Percentiles rank a stretch among this genome's conserved stretches.
These are phyloP conservation scores for Aeoliscus strigatus DNA, from an alignment of 2,797 vertebrate species.

Conservation along the genomic window DNA sequence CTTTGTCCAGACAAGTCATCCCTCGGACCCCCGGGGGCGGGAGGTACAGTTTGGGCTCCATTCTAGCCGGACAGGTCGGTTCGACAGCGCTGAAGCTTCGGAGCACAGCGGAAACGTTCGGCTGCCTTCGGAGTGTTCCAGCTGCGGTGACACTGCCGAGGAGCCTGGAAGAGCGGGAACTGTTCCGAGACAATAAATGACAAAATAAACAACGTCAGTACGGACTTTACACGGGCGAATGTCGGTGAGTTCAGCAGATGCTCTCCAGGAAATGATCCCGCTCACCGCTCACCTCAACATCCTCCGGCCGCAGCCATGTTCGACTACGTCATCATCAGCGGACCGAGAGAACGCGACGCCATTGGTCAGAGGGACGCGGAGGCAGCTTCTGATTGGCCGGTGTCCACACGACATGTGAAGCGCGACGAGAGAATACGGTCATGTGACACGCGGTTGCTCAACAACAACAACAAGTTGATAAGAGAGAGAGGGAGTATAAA, in stretches of 20 bases:
- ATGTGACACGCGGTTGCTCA: conserved; percentile 28
- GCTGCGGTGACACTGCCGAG: conserved; percentile 35
- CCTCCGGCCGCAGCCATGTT: conserved; percentile 42
- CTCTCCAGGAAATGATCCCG: not conserved
- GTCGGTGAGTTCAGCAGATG: not conserved
- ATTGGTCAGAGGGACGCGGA: conserved; percentile 48
- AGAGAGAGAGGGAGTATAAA: conserved; percentile 13
- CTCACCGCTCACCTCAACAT: conserved; percentile 69
- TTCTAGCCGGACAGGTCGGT: conserved; percentile 20
- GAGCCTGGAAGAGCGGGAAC: conserved; percentile 13
- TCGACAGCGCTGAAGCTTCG: conserved; percentile 8
- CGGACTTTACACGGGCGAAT: not conserved
- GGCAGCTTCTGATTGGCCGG: conserved; percentile 30
- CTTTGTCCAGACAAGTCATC: conserved; percentile 84
- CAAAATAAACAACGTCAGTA: not conserved
- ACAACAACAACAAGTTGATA: conserved; percentile 20
- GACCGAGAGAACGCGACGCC: conserved; percentile 37
- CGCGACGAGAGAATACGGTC: conserved; percentile 41
- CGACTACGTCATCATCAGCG: conserved; percentile 45
- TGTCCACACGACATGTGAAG: rapidly evolving
- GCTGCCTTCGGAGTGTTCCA: conserved; percentile 14
- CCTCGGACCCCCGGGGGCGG: conserved; percentile 81
- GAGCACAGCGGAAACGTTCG: not conserved
- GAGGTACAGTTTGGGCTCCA: conserved; percentile 71
- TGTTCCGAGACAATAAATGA: too few species aligned